Percentiles rank a stretch among this genome's conserved stretches.
phyloP scores from a whole-genome alignment of 1,140 invertebrate species.

The Calliphora vicina region DNA sequence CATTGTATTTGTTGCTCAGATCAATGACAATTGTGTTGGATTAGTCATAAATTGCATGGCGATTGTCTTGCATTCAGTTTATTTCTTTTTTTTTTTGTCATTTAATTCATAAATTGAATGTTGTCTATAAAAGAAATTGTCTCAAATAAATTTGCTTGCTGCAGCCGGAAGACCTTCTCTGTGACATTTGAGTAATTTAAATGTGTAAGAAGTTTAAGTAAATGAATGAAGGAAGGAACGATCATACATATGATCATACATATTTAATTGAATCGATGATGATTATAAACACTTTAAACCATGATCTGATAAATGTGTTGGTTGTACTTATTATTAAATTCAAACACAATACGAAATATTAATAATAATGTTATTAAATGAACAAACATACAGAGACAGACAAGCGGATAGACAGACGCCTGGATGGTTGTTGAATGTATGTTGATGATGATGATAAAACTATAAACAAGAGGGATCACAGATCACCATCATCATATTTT shows the following conservation, averaged over 20 bases:
- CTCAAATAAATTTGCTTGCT: not conserved
- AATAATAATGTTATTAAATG: conserved; percentile 29
- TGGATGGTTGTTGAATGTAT: not conserved
- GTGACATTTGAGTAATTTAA: not conserved
- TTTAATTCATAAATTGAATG: not conserved
- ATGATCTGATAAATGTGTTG: not conserved
- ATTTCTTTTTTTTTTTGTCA: not conserved
- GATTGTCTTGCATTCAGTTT: too few relatives aligned
- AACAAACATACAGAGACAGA: not conserved
- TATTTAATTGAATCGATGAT: not conserved
- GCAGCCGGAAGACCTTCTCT: not conserved
- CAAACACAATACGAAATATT: not conserved
- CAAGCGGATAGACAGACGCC: not conserved
- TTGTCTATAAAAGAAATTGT: not conserved
- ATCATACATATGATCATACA: not conserved
- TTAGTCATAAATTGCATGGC: not conserved
- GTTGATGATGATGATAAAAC: not conserved
- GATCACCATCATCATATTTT: conserved; percentile 32
- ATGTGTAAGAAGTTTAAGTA: not conserved
- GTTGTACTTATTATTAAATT: not conserved
- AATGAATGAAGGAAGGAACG: not conserved
- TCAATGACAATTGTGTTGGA: not conserved
- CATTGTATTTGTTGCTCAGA: too few relatives aligned
- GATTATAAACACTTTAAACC: conserved; percentile 10
- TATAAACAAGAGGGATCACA: not conserved